Percentiles rank a stretch among this genome's conserved stretches.
Conservation (phyloP, 2,113 vertebrate species). For the Collichthys lucidus region DNA sequence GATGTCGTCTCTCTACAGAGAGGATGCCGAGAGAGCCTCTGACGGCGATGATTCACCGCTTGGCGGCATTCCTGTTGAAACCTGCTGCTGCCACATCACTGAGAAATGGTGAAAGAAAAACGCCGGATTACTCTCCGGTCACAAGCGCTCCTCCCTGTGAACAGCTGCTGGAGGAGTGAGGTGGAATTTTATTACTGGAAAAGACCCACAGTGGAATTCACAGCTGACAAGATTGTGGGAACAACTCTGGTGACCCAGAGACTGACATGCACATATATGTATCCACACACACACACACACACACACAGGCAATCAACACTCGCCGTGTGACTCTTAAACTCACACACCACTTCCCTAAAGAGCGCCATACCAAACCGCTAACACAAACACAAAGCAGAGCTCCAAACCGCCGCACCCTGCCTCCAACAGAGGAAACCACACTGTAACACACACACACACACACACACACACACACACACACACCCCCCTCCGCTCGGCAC, state of each 20-base stretch:
- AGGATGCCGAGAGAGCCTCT: constrained; percentile 47
- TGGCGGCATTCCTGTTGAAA: constrained; percentile 64
- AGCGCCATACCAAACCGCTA: constrained; percentile 62
- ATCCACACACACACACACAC: background rate
- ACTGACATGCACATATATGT: constrained; percentile 42
- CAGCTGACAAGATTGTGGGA: constrained; percentile 65
- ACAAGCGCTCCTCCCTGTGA: constrained; percentile 43
- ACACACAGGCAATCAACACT: constrained; percentile 61
- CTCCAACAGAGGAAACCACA: constrained; percentile 58
- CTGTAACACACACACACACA: constrained; percentile 35
- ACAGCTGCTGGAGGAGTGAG: constrained; percentile 68
- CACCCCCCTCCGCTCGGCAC: constrained; percentile 47
- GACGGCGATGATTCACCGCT: constrained; percentile 64
- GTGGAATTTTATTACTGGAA: constrained; percentile 69
- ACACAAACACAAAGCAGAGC: constrained; percentile 57
- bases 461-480: background rate
- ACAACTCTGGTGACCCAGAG: constrained; percentile 45
- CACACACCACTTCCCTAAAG: constrained; percentile 68
- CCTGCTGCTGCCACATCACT: constrained; percentile 59
- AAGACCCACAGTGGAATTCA: constrained; percentile 66
- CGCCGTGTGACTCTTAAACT: constrained; percentile 61
- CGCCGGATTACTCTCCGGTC: constrained; percentile 33
- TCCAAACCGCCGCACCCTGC: constrained; percentile 60
- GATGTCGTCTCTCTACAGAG: constrained; percentile 68
- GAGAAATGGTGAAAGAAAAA: constrained; percentile 26